Evolutionary conservation across 2,797 vertebrate species (phyloP).

Genomic region (Anas georgica): DNA sequence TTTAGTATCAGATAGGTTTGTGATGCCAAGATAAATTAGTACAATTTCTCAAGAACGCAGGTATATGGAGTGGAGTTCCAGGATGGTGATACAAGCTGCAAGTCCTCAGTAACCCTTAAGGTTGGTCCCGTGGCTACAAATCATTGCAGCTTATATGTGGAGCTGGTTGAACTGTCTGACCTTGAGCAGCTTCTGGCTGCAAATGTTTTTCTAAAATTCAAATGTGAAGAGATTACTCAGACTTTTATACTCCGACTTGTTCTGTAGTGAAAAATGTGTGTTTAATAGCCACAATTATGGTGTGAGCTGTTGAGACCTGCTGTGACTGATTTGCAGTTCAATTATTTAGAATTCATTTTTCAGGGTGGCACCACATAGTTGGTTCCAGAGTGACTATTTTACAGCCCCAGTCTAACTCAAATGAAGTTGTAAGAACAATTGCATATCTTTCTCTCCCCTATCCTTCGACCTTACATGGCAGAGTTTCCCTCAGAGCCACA

Average conservation of each 20-base stretch:
- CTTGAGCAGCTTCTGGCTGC: background rate
- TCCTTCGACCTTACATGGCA: background rate
- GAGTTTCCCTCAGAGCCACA: background rate
- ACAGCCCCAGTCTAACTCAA: background rate
- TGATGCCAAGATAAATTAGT: conserved; percentile 1
- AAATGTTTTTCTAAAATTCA: background rate
- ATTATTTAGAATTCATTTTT: conserved; percentile 55
- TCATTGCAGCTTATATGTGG: background rate
- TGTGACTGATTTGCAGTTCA: conserved; percentile 23
- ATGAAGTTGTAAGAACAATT: background rate
- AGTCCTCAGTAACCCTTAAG: background rate
- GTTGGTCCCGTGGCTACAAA: background rate
- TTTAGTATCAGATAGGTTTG: conserved; percentile 11
- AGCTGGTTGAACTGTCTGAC: background rate
- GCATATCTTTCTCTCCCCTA: background rate
- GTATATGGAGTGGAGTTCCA: background rate
- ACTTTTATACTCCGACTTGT: background rate
- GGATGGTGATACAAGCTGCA: background rate
- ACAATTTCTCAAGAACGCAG: conserved; percentile 1
- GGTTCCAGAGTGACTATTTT: background rate
- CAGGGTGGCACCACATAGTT: background rate
- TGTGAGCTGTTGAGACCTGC: conserved; percentile 1
- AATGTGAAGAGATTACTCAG: background rate
- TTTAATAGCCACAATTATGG: conserved; percentile 43
- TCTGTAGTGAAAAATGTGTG: background rate